These are phyloP conservation scores for Hydropsyche betteni DNA, from an alignment of 2,888 invertebrate species.

Conservation along the genomic window DNA sequence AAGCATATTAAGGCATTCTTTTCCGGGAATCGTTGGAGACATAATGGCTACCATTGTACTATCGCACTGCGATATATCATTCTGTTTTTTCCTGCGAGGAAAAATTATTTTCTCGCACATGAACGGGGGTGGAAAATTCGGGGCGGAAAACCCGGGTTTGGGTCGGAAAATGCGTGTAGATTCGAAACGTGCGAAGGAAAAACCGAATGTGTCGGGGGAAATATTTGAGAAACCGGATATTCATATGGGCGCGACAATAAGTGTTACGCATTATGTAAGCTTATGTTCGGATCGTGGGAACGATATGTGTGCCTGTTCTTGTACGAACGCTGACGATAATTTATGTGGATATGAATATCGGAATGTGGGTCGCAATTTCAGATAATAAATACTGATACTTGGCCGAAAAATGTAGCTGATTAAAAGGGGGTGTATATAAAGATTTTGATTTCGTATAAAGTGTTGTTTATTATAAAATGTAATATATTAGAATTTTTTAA, in stretches of 20 bases:
- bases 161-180: too few species aligned
- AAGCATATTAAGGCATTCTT: constrained; percentile 42
- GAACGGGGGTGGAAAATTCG: not conserved
- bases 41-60: constrained; percentile 46
- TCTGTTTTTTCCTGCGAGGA: constrained; percentile 47
- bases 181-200: constrained; percentile 6
- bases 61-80: constrained; percentile 47
- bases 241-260: constrained; percentile 19
- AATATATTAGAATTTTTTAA: too few species aligned
- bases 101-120: constrained; percentile 45
- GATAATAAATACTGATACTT: too few species aligned
- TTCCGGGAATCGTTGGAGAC: constrained; percentile 42
- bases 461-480: too few species aligned
- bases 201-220: constrained; percentile 2
- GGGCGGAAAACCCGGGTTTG: too few species aligned
- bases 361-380: too few species aligned
- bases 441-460: too few species aligned
- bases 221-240: constrained; percentile 25
- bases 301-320: not conserved
- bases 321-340: too few species aligned
- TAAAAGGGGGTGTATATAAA: too few species aligned
- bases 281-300: constrained; percentile 18
- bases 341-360: too few species aligned
- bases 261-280: constrained; percentile 1
- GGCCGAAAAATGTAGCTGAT: too few species aligned